Evolutionary conservation across 2,113 vertebrate species (phyloP), one percentile per base, ranked within the genome.

Genomic region (Etheostoma cragini): DNA sequence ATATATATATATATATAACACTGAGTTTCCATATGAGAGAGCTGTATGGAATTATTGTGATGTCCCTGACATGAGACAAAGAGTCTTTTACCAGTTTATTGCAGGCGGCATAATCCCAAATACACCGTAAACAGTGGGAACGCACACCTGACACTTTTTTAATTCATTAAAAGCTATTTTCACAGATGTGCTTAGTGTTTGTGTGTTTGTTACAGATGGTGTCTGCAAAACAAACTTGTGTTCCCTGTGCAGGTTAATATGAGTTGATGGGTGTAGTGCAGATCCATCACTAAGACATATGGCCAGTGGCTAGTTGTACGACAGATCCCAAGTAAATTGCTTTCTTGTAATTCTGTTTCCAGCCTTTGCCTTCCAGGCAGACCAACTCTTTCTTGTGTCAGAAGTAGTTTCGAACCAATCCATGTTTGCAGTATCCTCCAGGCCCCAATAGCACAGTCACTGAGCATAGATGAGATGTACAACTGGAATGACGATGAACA

Each of bases 301-400:
- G 76, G 76, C 77, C 57, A n/a, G 47, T 22, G 72, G 42, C 42
- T 50, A 19, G 30, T 80, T 83, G 72, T 80, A 77, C 81, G 61
- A 74, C 76, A 64, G 8, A 72, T 63, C 54, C 42, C 22, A 52
- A 72, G 72, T 65, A 84, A 75, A 81, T 87, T 81, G 78, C 68
- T 87, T 84, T 71, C 78, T 58, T 49, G 77, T 81, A 74, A 73
- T 74, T 68, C 35, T 17, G 53, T 68, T 65, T 64, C 8, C 64
- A 61, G 70, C n/a, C 45, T 83, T 46, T 72, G 54, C 8, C 62
- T 70, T 63, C 26, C 42, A 24, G 64, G 68, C 68, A 80, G 67
- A 76, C 45, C 33, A 30, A 33, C 53, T 54, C n/a, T 42, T 54
- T 58, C 21, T 61, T 38, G 35, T 72, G 62, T 83, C 68, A 72